Percentiles rank a stretch among this genome's conserved stretches.
Evolutionary conservation across 2,113 vertebrate species (phyloP).

Genomic region (Poeciliopsis retropinna): DNA sequence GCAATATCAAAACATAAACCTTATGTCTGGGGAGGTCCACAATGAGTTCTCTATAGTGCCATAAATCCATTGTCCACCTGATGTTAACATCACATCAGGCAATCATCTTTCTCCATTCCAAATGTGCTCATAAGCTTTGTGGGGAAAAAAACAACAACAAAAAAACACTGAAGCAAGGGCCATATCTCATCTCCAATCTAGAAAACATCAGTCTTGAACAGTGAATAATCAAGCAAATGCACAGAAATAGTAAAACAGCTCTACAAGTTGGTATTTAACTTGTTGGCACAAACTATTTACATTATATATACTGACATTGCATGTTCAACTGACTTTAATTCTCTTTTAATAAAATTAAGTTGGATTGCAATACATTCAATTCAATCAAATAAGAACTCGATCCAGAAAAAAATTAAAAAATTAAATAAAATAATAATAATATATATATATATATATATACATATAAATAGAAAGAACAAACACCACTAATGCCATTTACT

Average conservation of each 20-base stretch:
- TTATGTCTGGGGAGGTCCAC: constrained; percentile 50
- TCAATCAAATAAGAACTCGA: too few species aligned
- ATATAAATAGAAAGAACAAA: too few species aligned
- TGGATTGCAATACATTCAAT: too few species aligned
- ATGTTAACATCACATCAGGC: constrained; percentile 68
- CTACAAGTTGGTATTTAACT: neutral
- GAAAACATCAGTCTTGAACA: too few species aligned
- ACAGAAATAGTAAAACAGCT: neutral
- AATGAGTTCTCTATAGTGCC: constrained; percentile 51
- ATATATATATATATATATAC: too few species aligned
- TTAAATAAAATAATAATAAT: too few species aligned
- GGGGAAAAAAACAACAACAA: constrained; percentile 1
- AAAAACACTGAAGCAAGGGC: constrained; percentile 18
- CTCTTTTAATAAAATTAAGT: too few species aligned
- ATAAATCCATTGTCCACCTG: constrained; percentile 61
- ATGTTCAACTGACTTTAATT: neutral
- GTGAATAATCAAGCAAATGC: neutral
- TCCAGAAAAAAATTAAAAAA: too few species aligned
- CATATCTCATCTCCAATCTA: too few species aligned
- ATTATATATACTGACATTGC: neutral
- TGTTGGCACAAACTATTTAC: neutral
- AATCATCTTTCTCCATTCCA: constrained; percentile 49
- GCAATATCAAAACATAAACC: constrained; percentile 45
- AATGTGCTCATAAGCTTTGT: constrained; percentile 58
- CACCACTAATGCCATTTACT: too few species aligned